Evolutionary conservation across 2,888 invertebrate species (phyloP), one percentile per base, ranked within the genome.

Genomic region (Chymomyza amoena): DNA sequence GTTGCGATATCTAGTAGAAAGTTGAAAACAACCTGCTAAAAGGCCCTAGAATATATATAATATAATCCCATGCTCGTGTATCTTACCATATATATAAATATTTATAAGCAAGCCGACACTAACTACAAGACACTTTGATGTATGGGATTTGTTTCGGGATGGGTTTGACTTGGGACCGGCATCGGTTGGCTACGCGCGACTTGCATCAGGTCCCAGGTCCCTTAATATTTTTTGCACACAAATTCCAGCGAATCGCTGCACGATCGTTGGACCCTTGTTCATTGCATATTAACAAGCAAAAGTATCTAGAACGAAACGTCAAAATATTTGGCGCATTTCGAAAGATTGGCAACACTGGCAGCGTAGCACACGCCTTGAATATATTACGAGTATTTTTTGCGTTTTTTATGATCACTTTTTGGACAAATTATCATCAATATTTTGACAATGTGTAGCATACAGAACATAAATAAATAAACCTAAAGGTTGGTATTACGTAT

Each of bases 91-190:
- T n/a, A 6, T 70, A 50, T 80, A 78, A 77, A 84, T 87, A 84
- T 83, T 87, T 87, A 87, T 87, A 78, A 80, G 82, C 50, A 77
- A 78, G 80, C 62, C 64, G 75, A 70, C 68, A 76, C 73, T n/a
- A n/a, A n/a, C n/a, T 76, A 83, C 82, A 86, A 80, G 87, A 87
- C 83, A 83, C 83, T 83, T 83, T 83, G 83, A 83, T 83, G 85
- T 87, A 83, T 84, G 72, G 68, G 61, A 75, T 77, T 54, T 25
- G 25, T 6, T 54, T 18, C 15, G 54, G 54, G 13, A 45, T 45
- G 39, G 39, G 16, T 54, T n/a, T 54, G 15, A 54, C 54, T 54
- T 54, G 56, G 10, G 57, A 9, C 2, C 60, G 13, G 20, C 9
- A 25, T n/a, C n/a, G n/a, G n/a, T 32, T 51, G 64, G 64, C 57